Evolutionary conservation across 2,113 vertebrate species (phyloP), one percentile per base, ranked within the genome.

Genomic region (Uropsilus gracilis): DNA sequence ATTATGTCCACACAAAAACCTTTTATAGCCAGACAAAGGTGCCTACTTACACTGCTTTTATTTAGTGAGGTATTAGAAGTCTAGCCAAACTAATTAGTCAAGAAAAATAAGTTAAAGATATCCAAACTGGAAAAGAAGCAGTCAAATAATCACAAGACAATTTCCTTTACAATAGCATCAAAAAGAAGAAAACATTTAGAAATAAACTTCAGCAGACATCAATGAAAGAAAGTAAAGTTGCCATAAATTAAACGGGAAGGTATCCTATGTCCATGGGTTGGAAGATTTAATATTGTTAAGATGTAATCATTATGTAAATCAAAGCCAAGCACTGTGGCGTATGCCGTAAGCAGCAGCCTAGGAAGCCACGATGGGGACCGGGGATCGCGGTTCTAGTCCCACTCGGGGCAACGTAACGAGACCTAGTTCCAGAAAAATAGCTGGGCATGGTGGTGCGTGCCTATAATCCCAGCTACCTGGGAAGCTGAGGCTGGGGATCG

Each of bases 171-270:
- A 86, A 75, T 32, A 75, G 11, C 10, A 80, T 68, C 18, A 80
- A 86, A 86, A 86, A 44, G 53, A 90, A 73, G 37, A 34, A 94
- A 87, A 83, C 61, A 76, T 64, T 91, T 68, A 57, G 42, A 11
- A 87, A 69, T 83, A 53, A 83, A 92, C 32, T 32, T 44, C 34
- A 92, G 69, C 30, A 69, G 71, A 80, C 34, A 28, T 22, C 26
- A 46, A 6, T 8, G 26, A 83, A 88, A 87, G 83, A 61, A 95
- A 76, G 20, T n/a, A 75, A 57, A 57, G 46, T 48, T 57, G 20
- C 59, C 3, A 48, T 61, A 87, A 87, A 55, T n/a, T n/a, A 83
- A 88, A 53, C 61, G 50, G 12, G 83, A 68, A 57, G 39, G 82
- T 5, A 82, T 13, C 20, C 50, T 75, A 39, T 78, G 37, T 39